Conservation (phyloP, 2,113 vertebrate genomes). For the Equus przewalskii region DNA sequence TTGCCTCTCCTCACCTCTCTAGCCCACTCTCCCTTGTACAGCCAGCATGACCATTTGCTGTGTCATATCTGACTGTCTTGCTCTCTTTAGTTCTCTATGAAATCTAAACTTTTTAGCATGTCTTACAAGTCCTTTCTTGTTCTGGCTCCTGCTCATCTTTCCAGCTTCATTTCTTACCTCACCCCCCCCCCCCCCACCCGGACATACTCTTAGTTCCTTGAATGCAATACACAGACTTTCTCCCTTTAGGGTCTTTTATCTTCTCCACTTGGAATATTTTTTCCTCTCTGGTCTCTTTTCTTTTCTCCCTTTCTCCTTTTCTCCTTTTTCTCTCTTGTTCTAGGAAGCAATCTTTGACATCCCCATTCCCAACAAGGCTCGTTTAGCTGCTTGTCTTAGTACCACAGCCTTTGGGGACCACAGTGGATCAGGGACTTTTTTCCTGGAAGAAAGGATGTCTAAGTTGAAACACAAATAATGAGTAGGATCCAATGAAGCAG, state of each 20-base stretch:
- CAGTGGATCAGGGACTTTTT: not conserved
- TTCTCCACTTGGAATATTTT: not conserved
- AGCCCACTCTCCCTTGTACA: not conserved
- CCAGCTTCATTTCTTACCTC: not conserved
- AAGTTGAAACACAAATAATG: not conserved
- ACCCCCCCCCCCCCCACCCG: not conserved
- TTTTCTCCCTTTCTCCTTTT: not conserved
- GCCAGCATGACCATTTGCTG: too few species aligned
- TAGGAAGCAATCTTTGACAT: not conserved
- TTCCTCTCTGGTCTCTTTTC: not conserved
- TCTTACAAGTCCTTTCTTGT: not conserved
- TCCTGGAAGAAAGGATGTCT: not conserved
- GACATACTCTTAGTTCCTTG: not conserved
- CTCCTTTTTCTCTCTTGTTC: not conserved
- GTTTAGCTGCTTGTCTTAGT: not conserved
- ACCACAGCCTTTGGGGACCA: not conserved
- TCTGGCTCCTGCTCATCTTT: not conserved
- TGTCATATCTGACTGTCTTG: not conserved
- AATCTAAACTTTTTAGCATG: not conserved
- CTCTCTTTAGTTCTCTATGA: not conserved
- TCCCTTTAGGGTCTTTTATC: not conserved
- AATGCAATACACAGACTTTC: not conserved
- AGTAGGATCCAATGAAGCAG: not conserved
- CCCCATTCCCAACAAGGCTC: not conserved
- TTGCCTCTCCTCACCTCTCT: accelerated